These are phyloP conservation scores for Kryptopterus vitreolus DNA, from an alignment of 2,797 vertebrate genomes.

Conservation along the genomic window DNA sequence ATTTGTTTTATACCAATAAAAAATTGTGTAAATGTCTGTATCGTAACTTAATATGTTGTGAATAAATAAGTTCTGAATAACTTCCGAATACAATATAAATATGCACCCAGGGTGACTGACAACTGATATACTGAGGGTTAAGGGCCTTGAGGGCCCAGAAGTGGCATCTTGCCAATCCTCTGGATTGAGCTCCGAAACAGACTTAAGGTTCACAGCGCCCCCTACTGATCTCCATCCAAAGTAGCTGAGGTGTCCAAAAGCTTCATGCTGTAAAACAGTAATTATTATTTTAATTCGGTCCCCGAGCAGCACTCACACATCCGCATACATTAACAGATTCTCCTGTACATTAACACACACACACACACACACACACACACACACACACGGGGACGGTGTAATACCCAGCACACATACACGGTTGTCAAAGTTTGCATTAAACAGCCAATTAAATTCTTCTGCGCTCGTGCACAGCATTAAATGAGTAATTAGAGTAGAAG, in stretches of 20 bases:
- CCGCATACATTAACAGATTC: background rate
- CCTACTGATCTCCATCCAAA: background rate
- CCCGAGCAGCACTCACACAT: background rate
- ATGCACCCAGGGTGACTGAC: no score
- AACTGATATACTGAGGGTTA: no score
- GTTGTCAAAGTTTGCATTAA: conserved; percentile 13
- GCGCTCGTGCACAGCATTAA: conserved; percentile 15
- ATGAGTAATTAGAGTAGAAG: conserved; percentile 14
- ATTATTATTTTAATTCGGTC: conserved; percentile 13
- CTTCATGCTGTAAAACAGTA: background rate
- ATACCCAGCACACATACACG: background rate
- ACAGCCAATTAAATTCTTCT: conserved; percentile 27
- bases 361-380: background rate
- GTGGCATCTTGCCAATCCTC: no score
- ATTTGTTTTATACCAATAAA: no score
- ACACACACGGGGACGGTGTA: background rate
- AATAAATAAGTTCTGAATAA: no score
- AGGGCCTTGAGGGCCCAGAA: no score
- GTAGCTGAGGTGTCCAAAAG: background rate
- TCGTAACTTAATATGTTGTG: no score
- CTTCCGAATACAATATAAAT: no score
- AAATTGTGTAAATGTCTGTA: no score
- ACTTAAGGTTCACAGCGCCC: background rate
- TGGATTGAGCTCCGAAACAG: no score
- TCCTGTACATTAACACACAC: background rate